Evolutionary conservation across 2,797 vertebrate species (phyloP).

Genomic region (Brotula barbata): DNA sequence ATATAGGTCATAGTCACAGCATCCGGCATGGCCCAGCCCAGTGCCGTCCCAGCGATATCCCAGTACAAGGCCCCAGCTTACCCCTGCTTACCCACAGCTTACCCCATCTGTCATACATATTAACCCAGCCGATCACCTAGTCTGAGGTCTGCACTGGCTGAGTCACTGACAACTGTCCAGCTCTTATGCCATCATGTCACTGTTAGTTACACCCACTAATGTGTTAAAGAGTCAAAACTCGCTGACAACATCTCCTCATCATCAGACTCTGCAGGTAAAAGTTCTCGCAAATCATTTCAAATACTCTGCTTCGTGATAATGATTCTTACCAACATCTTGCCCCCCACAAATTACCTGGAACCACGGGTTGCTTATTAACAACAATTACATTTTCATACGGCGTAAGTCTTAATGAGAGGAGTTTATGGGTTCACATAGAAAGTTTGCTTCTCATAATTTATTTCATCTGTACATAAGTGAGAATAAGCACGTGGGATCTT

Average conservation of each 20-base stretch:
- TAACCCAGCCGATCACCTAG: slow-evolving; percentile 61
- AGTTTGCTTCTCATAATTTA: slow-evolving; percentile 43
- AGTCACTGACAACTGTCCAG: slow-evolving; percentile 6
- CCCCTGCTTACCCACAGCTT: slow-evolving; percentile 45
- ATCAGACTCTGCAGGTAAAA: too few relatives aligned
- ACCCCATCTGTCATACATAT: slow-evolving; percentile 70
- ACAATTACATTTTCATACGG: slow-evolving; percentile 51
- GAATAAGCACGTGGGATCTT: slow-evolving; percentile 21
- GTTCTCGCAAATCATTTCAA: neutral
- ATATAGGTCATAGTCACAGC: slow-evolving; percentile 80
- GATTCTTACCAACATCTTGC: slow-evolving; percentile 30
- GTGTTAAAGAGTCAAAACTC: slow-evolving; percentile 2
- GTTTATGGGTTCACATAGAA: slow-evolving; percentile 45
- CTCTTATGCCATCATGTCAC: neutral
- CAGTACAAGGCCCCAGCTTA: slow-evolving; percentile 49
- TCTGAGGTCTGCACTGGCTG: slow-evolving; percentile 33
- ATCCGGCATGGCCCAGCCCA: slow-evolving; percentile 69
- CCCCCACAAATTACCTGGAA: slow-evolving; percentile 17
- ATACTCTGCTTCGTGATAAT: slow-evolving; percentile 11
- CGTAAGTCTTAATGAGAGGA: slow-evolving; percentile 52
- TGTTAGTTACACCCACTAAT: neutral
- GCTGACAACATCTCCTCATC: neutral
- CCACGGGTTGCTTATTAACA: slow-evolving; percentile 42
- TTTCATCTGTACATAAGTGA: slow-evolving; percentile 26
- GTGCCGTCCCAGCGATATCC: slow-evolving; percentile 55